Evolutionary conservation across 2,888 invertebrate species (phyloP).

Genomic region (Hydrotaea diabolus): DNA sequence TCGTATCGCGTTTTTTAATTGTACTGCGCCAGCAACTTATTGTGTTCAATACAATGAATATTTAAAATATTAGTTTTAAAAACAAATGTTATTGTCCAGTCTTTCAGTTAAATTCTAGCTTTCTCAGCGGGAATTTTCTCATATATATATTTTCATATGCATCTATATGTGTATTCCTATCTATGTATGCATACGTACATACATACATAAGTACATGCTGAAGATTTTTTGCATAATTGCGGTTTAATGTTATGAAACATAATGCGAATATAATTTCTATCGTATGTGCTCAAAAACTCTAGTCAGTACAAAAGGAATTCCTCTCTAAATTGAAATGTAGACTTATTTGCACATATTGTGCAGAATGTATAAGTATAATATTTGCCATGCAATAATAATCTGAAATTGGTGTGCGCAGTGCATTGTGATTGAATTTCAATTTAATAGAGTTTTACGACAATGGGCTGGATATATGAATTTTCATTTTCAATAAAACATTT

Average conservation of each 20-base stretch:
- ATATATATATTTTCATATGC: background rate
- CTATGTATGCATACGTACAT: background rate
- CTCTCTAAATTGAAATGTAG: slow-evolving; percentile 15
- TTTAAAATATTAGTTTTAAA: too few relatives aligned
- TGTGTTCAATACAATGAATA: too few relatives aligned
- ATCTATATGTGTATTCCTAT: background rate
- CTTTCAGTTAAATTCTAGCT: too few relatives aligned
- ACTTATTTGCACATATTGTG: slow-evolving; percentile 6
- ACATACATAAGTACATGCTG: too few relatives aligned
- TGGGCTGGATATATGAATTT: background rate
- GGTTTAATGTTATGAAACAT: slow-evolving; percentile 57
- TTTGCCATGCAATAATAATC: background rate
- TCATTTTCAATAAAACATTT: too few relatives aligned
- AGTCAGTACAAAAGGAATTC: background rate
- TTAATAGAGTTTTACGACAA: too few relatives aligned
- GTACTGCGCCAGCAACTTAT: too few relatives aligned
- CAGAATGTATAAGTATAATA: background rate
- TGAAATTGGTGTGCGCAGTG: background rate
- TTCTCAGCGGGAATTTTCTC: too few relatives aligned
- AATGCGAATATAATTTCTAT: slow-evolving; percentile 53
- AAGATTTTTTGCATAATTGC: slow-evolving; percentile 55
- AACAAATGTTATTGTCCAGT: too few relatives aligned
- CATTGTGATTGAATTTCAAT: background rate
- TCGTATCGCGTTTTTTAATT: too few relatives aligned
- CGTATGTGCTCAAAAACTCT: background rate